A percentile compares a stretch with the other conserved stretches of the same genome.
Conservation (phyloP, 2,797 vertebrate species). For the Parotocinclus haroldoi region DNA sequence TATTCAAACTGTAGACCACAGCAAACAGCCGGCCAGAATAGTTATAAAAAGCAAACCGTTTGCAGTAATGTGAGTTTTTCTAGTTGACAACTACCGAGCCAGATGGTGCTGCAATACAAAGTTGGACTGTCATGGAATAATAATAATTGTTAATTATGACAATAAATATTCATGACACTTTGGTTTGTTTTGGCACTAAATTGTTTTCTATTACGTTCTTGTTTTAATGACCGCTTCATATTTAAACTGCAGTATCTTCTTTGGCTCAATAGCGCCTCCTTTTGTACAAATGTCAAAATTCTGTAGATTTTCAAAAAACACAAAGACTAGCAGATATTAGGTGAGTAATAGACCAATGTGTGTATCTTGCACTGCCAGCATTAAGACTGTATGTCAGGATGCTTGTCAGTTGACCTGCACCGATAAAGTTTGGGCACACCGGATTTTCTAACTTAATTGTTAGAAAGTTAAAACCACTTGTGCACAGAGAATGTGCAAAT, state of each 20-base stretch:
- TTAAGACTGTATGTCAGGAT: no score
- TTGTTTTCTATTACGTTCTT: not conserved
- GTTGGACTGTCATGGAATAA: not conserved
- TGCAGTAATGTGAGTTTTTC: conserved; percentile 8
- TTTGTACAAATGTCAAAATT: conserved; percentile 41
- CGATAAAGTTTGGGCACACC: no score
- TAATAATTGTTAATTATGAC: conserved; percentile 4
- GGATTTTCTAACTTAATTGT: no score
- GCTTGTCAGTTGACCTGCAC: no score
- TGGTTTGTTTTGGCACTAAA: not conserved
- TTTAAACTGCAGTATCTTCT: not conserved
- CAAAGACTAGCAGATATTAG: no score
- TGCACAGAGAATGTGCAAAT: no score
- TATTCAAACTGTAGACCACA: conserved; percentile 5
- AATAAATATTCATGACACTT: not conserved
- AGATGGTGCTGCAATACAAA: conserved; percentile 21
- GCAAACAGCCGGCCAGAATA: not conserved
- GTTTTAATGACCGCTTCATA: not conserved
- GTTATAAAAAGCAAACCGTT: not conserved
- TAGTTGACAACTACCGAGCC: not conserved
- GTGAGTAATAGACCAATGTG: no score
- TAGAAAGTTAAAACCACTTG: no score
- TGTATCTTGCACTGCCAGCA: no score
- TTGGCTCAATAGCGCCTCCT: conserved; percentile 63
- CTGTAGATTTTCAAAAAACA: no score